A percentile compares a stretch with the other conserved stretches of the same genome.
These are phyloP conservation scores for Paguma larvata DNA, from an alignment of 2,797 vertebrate genomes.

Conservation along the genomic window DNA sequence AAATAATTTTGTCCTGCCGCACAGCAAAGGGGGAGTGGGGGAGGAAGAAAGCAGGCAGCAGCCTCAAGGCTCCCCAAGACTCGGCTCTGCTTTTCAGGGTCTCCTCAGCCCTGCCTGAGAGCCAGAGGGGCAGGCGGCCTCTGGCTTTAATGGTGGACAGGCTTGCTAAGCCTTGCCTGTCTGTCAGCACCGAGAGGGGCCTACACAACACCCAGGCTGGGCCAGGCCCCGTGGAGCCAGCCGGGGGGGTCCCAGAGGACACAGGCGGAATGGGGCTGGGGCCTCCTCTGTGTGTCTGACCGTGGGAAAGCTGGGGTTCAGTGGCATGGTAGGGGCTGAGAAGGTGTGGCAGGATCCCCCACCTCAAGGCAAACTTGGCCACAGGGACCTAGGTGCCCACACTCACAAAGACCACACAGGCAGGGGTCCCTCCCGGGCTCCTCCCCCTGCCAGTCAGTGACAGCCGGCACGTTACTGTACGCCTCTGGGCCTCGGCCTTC, in stretches of 20 bases:
- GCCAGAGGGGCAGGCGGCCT: not conserved
- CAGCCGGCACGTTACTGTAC: rapidly evolving
- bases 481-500: not conserved
- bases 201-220: rapidly evolving
- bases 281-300: not conserved
- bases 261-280: not conserved
- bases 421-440: not conserved
- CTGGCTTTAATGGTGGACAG: rapidly evolving
- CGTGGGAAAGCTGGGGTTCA: not conserved
- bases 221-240: rapidly evolving
- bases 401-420: rapidly evolving
- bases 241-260: not conserved
- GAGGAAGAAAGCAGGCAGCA: not conserved
- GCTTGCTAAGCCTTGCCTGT: not conserved
- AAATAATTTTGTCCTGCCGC: not conserved
- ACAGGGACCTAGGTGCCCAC: not conserved
- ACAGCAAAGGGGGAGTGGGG: too few species aligned
- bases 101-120: not conserved
- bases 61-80: not conserved
- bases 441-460: not conserved
- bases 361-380: not conserved
- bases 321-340: too few species aligned
- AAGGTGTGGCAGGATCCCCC: not conserved
- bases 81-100: not conserved
- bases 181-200: not conserved